Evolutionary conservation across 2,113 vertebrate species (phyloP), one percentile per base, ranked within the genome.

Genomic region (Acanthisitta chloris): DNA sequence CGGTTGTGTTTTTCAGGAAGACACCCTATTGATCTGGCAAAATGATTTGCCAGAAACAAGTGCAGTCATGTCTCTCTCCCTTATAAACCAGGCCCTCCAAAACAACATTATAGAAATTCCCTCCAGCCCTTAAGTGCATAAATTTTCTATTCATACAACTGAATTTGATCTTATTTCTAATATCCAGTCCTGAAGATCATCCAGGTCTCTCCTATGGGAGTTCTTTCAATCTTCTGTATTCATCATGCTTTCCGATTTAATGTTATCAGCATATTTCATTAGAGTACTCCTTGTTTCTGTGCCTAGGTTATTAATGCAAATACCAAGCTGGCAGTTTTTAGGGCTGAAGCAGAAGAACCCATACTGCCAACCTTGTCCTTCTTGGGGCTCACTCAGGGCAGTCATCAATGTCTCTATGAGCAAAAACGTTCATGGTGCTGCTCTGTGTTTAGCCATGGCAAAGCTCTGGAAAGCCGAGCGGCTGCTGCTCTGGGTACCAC

Each of bases 1-100:
- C 84, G 74, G 54, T 25, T 70, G 42, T 73, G 29, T 93, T 90
- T 93, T 88, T 87, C 92, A 94, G 76, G 88, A 94, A 94, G 95
- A 58, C 19, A 54, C 67, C 33, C 24, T 90, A 93, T 93, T 83
- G 94, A 95, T 96, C 67, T 81, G 79, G 54, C 67, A 92, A 83
- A 86, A 73, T 38, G 66, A 77, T 88, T 95, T 90, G 88, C 79
- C 82, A 95, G 89, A 92, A 85, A 79, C 33, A 45, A 90, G 54
- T 54, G 58, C 28, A 45, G 61, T 93, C 78, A 34, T 13, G 16
- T 71, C 31, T 89, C 25, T 73, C 61, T 65, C 43, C 15, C 38
- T 83, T 86, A 61, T n/a, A 77, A 82, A 70, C 33, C 48, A 80
- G 51, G 33, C 43, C 58, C 21, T 93, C 58, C 70, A 79, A 93